Conservation (phyloP, 2,797 vertebrate species). For the Manis pentadactyla region DNA sequence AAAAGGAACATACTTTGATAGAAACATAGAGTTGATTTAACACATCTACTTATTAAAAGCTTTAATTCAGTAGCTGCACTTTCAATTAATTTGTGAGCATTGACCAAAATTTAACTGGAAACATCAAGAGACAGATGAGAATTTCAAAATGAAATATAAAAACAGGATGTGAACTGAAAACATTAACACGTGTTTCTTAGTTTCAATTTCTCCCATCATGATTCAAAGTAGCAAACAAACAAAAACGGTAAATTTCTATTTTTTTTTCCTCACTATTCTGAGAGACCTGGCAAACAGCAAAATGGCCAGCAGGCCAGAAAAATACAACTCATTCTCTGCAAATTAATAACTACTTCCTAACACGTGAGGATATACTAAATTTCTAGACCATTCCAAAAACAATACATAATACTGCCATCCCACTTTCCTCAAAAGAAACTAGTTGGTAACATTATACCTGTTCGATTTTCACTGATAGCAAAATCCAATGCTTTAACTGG, state of each 20-base stretch:
- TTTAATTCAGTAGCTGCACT: background rate
- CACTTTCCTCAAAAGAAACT: background rate
- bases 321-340: background rate
- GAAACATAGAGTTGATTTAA: background rate
- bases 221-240: background rate
- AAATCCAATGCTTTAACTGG: slow-evolving; percentile 76
- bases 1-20: background rate
- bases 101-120: slow-evolving; percentile 16
- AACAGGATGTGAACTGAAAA: slow-evolving; percentile 24
- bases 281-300: slow-evolving; percentile 9
- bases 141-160: slow-evolving; percentile 42
- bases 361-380: background rate
- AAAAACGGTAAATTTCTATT: background rate
- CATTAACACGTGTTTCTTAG: background rate
- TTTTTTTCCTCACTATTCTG: background rate
- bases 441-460: slow-evolving; percentile 82
- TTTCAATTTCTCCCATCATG: slow-evolving; percentile 28
- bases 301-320: background rate
- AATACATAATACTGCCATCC: background rate
- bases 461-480: slow-evolving; percentile 63
- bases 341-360: slow-evolving; percentile 19
- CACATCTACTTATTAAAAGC: background rate
- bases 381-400: slow-evolving; percentile 12
- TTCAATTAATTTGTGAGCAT: background rate
- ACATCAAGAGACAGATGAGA: background rate